phyloP scores from a whole-genome alignment of 2,113 vertebrate genomes.

The Chloropsis hardwickii region DNA sequence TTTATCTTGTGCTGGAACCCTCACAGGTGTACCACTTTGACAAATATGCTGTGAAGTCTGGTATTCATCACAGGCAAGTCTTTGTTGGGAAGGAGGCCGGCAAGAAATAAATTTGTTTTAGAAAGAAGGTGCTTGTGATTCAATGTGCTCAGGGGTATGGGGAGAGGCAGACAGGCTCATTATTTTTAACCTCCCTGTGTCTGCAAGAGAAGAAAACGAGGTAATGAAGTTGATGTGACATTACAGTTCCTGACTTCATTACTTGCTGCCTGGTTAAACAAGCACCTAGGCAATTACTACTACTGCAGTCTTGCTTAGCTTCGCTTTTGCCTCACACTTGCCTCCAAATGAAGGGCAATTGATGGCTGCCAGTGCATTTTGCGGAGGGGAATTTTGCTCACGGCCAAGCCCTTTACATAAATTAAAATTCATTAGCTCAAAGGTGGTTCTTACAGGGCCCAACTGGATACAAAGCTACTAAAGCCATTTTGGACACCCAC shows the following conservation, averaged over 20 bases:
- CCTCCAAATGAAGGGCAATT: neutral
- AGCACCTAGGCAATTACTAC: slow-evolving; percentile 12
- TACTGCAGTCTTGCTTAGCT: neutral
- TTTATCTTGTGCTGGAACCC: slow-evolving; percentile 87
- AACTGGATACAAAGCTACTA: neutral
- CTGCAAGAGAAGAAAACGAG: slow-evolving; percentile 46
- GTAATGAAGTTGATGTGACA: slow-evolving; percentile 36
- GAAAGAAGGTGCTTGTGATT: slow-evolving; percentile 77
- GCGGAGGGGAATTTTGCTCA: neutral
- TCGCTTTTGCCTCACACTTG: neutral
- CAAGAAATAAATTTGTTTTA: slow-evolving; percentile 92
- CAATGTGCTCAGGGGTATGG: slow-evolving; percentile 71
- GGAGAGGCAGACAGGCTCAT: slow-evolving; percentile 62
- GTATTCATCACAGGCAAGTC: slow-evolving; percentile 78
- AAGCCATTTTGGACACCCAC: neutral
- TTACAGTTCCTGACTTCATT: slow-evolving; percentile 53
- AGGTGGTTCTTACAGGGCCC: neutral
- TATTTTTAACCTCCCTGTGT: slow-evolving; percentile 59
- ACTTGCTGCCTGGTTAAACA: slow-evolving; percentile 45
- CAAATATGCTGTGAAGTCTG: slow-evolving; percentile 86
- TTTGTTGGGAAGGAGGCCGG: slow-evolving; percentile 84
- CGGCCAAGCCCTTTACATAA: neutral
- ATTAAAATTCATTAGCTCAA: neutral
- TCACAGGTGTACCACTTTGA: slow-evolving; percentile 91
- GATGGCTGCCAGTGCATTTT: neutral